Evolutionary conservation across 1,140 invertebrate species (phyloP).

Genomic region (Drosophila orena): DNA sequence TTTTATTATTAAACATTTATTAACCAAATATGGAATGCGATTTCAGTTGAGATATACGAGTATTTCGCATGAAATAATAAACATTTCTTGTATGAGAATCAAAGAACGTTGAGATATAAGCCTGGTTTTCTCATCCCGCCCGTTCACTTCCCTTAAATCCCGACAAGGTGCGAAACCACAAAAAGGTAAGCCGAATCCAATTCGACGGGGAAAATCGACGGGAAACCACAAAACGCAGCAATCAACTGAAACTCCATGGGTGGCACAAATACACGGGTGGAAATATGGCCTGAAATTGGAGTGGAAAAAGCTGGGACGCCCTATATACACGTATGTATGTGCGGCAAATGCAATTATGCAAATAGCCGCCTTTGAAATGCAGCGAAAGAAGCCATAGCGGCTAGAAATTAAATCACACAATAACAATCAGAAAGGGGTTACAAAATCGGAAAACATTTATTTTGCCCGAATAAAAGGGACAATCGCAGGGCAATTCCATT

Average conservation of each 20-base stretch:
- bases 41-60: too few species aligned
- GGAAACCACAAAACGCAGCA: constrained; percentile 69
- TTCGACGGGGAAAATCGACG: constrained; percentile 11
- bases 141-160: constrained; percentile 9
- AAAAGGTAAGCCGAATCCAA: constrained; percentile 49
- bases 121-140: constrained; percentile 22
- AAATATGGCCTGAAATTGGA: constrained; percentile 36
- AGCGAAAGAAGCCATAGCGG: constrained; percentile 30
- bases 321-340: constrained; percentile 8
- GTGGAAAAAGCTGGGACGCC: constrained; percentile 24
- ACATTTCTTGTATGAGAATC: background rate
- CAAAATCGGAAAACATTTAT: constrained; percentile 37
- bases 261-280: constrained; percentile 18
- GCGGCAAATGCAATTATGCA: constrained; percentile 70
- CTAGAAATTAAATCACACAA: constrained; percentile 24
- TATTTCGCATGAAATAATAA: too few species aligned
- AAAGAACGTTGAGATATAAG: background rate
- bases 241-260: constrained; percentile 50
- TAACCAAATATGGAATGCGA: background rate
- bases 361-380: constrained; percentile 38
- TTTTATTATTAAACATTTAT: background rate
- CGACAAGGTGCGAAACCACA: constrained; percentile 68
- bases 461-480: constrained; percentile 18
- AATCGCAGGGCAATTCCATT: constrained; percentile 55
- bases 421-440: constrained; percentile 37